A percentile compares a stretch with the other conserved stretches of the same genome.
Evolutionary conservation across 2,113 vertebrate species (phyloP).

Genomic region (Coregonus clupeaformis): DNA sequence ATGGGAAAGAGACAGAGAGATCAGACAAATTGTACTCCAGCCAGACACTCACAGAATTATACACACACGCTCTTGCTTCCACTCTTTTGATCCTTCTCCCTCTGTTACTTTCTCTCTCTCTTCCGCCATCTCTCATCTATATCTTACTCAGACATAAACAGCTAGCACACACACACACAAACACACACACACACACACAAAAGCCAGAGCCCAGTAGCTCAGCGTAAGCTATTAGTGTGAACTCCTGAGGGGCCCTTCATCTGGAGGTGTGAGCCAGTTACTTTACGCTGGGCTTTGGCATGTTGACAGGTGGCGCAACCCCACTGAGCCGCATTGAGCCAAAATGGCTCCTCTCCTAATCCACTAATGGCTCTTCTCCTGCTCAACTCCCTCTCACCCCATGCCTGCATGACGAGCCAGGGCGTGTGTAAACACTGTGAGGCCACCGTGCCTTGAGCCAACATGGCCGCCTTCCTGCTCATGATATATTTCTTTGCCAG

Average conservation of each 20-base stretch:
- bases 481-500: neutral
- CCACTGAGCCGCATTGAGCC: conserved; percentile 1
- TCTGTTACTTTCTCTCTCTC: no score
- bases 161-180: neutral
- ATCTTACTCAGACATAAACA: neutral
- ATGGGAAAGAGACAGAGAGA: neutral
- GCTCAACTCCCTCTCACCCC: neutral
- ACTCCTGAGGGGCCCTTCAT: neutral
- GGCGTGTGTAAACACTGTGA: conserved; percentile 5
- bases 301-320: conserved; percentile 9
- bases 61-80: no score
- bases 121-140: neutral
- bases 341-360: conserved; percentile 6
- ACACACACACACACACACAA: neutral
- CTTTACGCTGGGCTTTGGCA: conserved; percentile 2
- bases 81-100: no score
- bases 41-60: no score
- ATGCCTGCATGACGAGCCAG: conserved; percentile 2
- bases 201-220: neutral
- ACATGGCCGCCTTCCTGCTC: conserved; percentile 19
- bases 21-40: neutral
- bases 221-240: neutral
- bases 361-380: neutral
- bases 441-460: conserved; percentile 26
- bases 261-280: neutral